These are phyloP conservation scores for Philaenus spumarius DNA, from an alignment of 1,140 invertebrate species.

Conservation along the genomic window DNA sequence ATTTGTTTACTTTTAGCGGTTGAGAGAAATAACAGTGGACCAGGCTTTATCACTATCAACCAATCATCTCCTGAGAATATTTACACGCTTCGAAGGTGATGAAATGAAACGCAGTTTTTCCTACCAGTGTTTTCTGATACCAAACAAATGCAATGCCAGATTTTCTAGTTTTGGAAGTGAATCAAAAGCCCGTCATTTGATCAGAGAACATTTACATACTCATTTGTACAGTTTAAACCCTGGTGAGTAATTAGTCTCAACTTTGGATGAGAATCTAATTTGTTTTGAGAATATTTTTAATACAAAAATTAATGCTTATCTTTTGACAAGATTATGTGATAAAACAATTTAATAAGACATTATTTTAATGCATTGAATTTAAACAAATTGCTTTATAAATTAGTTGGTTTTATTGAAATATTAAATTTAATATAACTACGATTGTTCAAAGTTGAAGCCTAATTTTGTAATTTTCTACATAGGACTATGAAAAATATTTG, in stretches of 20 bases:
- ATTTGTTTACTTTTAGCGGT: too few relatives aligned
- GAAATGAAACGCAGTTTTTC: constrained; percentile 51
- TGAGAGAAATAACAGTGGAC: constrained; percentile 37
- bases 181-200: constrained; percentile 45
- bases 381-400: too few relatives aligned
- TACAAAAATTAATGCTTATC: too few relatives aligned
- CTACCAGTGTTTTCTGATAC: constrained; percentile 46
- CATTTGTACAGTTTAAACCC: constrained; percentile 43
- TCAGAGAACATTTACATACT: constrained; percentile 46
- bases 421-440: too few relatives aligned
- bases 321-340: too few relatives aligned
- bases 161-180: constrained; percentile 55
- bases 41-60: constrained; percentile 47
- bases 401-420: too few relatives aligned
- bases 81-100: constrained; percentile 48
- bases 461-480: too few relatives aligned
- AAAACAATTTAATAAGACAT: too few relatives aligned
- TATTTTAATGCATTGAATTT: too few relatives aligned
- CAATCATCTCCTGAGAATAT: constrained; percentile 49
- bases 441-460: too few relatives aligned
- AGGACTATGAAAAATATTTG: too few relatives aligned
- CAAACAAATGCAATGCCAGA: constrained; percentile 41
- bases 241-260: too few relatives aligned
- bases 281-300: constrained; percentile 16
- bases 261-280: constrained; percentile 35